Percentiles rank a stretch among this genome's conserved stretches.
phyloP scores from a whole-genome alignment of 2,113 vertebrate species.

The Mastomys natalensis region DNA sequence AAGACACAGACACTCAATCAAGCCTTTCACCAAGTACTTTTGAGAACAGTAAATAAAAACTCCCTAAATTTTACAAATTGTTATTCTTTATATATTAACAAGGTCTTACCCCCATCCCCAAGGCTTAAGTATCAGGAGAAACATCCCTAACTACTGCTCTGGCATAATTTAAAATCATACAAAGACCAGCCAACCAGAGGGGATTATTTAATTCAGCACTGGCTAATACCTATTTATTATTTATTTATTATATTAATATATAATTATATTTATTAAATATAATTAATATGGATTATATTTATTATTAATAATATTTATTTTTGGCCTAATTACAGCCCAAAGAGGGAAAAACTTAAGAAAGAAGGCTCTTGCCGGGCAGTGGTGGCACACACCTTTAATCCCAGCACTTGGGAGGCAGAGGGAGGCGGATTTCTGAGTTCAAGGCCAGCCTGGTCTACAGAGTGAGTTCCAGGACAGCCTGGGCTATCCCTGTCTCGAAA shows the following conservation, averaged over 20 bases:
- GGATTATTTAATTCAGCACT: conserved; percentile 22
- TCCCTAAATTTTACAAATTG: conserved; percentile 42
- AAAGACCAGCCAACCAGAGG: conserved; percentile 13
- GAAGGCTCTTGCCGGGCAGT: neutral
- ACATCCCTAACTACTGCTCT: neutral
- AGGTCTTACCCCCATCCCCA: neutral
- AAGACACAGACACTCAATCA: conserved; percentile 11
- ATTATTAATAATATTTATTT: too few relatives aligned
- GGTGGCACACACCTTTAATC: too few relatives aligned
- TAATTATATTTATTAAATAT: too few relatives aligned
- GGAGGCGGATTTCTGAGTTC: too few relatives aligned
- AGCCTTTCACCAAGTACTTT: neutral
- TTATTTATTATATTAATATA: too few relatives aligned
- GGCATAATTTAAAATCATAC: neutral
- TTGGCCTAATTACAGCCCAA: conserved; percentile 12
- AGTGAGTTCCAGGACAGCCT: neutral
- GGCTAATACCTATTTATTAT: neutral
- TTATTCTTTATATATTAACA: conserved; percentile 48
- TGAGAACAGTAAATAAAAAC: neutral
- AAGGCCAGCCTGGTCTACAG: neutral
- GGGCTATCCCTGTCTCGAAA: too few relatives aligned
- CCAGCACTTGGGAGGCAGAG: neutral
- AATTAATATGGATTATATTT: too few relatives aligned
- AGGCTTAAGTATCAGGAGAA: conserved; percentile 21
- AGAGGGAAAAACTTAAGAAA: neutral